Evolutionary conservation across 2,797 vertebrate species (phyloP), one percentile per base, ranked within the genome.

Genomic region (Ataeniobius toweri): DNA sequence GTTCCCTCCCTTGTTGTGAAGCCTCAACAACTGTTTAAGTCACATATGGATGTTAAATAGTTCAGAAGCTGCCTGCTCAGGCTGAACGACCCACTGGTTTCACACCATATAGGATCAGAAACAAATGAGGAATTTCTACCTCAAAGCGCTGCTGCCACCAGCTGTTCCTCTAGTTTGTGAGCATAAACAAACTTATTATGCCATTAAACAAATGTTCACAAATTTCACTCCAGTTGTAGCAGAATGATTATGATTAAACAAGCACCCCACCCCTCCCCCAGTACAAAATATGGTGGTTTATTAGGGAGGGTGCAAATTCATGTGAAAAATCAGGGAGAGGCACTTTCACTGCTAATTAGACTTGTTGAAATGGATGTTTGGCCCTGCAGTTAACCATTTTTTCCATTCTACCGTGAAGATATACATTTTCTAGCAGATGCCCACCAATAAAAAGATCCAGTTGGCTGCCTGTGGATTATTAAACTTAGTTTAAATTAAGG

Each of bases 321-420:
- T 69, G 75, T 69, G 51, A 61, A 80, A 75, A 80, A 74, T 53
- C 67, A 76, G 72, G 83, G 79, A 74, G 71, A 82, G 70, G 63
- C 63, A 53, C 81, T 86, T 87, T 39, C 78, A 58, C 73, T 18
- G 65, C 75, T 79, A 83, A 90, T 85, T 78, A 86, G 85, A 83
- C 69, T 86, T 77, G 58, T 77, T 77, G 53, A 56, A 79, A 84
- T 88, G 28, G 76, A 80, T 84, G 67, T 41, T 24, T 79, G 75
- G 28, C 55, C 63, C 1, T 74, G 73, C 26, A 80, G 83, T 68
- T 67, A 31, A 82, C 39, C 50, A 20, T 76, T 84, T 48, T 74
- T 81, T 80, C 26, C 53, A 78, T 41, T 61, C 68, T 61, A 73
- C 9, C 6, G 8, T 36, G 48, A 20, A 63, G 58, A 83, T 73